Evolutionary conservation across 2,797 vertebrate species (phyloP), one percentile per base, ranked within the genome.

Genomic region (Synaphobranchus kaupii): DNA sequence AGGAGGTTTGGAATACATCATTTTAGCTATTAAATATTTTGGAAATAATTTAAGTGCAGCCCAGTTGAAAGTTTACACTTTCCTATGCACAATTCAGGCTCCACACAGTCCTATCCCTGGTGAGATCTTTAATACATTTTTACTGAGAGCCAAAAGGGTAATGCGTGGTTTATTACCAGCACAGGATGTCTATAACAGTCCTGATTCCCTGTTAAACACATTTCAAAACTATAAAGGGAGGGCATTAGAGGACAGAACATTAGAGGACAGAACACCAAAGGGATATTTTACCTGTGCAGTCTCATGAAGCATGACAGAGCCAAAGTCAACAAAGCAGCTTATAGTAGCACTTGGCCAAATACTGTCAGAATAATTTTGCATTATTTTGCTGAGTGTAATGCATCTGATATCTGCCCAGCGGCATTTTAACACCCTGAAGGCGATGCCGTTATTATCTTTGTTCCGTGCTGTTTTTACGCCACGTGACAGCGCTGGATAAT

Each of bases 191-290:
- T 12, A 39, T 71, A 83, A 87, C 48, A 52, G 31, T 54, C 47
- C 63, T n/a, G 80, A 73, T 47, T 9, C 60, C 56, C 44, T 52
- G 56, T 86, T 28, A 60, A 25, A 68, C 20, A 44, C 5, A 66
- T 47, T 71, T 87, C 83, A 44, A 87, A 87, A 48, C 47, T 15
- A 52, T 83, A 25, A 87, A 87, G 47, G 60, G 17, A 87, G 22
- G 17, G 48, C 15, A 31, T 83, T 54, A 10, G 50, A 83, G 54
- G 28, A 56, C 28, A n/a, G 25, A 81, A 81, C 15, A 31, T 83
- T 54, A 10, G 50, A 83, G 54, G 28, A 56, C 28, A n/a, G 25
- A 81, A 81, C 78, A 48, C 5, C 47, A 48, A 47, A 47, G 17
- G 10, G 44, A 48, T 81, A 22, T 47, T 50, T 25, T 81, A 81